Evolutionary conservation across 2,888 invertebrate genomes (phyloP), one percentile per base, ranked within the genome.

Genomic region (Sesia apiformis): DNA sequence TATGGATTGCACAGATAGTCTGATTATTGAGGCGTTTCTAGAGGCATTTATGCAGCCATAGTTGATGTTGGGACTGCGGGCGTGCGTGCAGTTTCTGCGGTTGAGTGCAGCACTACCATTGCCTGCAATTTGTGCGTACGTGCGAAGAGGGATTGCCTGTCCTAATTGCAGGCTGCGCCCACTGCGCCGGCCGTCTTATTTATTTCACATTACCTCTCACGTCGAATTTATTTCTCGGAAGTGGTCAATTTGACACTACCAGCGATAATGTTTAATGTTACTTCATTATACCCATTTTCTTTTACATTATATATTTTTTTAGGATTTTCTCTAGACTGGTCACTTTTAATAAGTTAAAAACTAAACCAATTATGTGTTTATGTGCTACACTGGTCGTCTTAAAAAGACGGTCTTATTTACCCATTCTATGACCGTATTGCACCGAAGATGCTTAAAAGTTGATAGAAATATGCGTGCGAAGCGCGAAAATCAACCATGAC

Each of bases 51-150:
- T 23, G 7, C 46, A 23, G 4, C 46, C 23, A 7, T 8, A 46
- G 46, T 7, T 23, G 46, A 46, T 46, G 46, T 8, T 46, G 23
- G 23, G 46, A 8, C 23, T 23, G 46, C 23, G 46, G n/a, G 46
- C 8, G 46, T 46, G 46, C 46, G 46, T 46, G 46, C 46, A 46
- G 59, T 67, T 66, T 64, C 65, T 65, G 63, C 62, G 63, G 59
- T 64, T 56, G 57, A 61, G 58, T 58, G 61, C 60, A 58, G 59
- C 67, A 63, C 66, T 67, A 60, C 70, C 68, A 68, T 70, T 70
- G 73, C 70, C 70, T 63, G 83, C 81, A 87, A 88, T 88, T 87
- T 86, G 76, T 77, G 64, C 75, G 81, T 84, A 87, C 85, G 87
- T 85, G 87, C 55, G 77, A 83, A 80, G 67, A 75, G 70, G 76